Percentiles rank a stretch among this genome's conserved stretches.
These are phyloP conservation scores for Ia io DNA, from an alignment of 2,113 vertebrate species.

Conservation along the genomic window DNA sequence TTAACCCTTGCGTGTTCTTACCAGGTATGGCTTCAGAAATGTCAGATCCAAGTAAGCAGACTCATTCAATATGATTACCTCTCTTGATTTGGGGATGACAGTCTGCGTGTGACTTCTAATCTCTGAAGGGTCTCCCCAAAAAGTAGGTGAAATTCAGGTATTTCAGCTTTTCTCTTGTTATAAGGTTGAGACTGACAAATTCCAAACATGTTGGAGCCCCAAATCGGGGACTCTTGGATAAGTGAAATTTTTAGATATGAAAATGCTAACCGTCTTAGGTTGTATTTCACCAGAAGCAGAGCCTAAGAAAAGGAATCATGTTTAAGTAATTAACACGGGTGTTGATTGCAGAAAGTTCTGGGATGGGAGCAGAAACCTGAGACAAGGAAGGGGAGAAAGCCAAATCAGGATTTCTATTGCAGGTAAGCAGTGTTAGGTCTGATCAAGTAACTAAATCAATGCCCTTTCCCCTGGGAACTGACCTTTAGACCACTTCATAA, in stretches of 20 bases:
- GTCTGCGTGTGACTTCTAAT: not conserved
- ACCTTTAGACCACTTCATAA: no score
- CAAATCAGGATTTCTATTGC: not conserved
- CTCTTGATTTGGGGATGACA: not conserved
- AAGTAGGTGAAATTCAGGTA: not conserved
- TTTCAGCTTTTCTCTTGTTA: not conserved
- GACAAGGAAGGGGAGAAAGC: not conserved
- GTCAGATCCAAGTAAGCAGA: not conserved
- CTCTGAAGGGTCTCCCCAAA: fast-evolving
- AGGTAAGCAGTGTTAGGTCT: not conserved
- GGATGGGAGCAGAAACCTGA: not conserved
- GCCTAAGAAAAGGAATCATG: not conserved
- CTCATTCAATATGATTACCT: not conserved
- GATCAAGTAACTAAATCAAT: no score
- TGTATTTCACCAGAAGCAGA: not conserved
- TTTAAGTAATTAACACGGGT: not conserved
- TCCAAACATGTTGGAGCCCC: not conserved
- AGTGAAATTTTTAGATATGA: not conserved
- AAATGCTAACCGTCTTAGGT: not conserved
- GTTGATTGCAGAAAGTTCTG: not conserved
- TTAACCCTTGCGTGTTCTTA: not conserved
- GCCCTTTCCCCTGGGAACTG: no score
- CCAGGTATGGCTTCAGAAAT: not conserved
- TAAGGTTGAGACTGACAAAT: not conserved
- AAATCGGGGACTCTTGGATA: not conserved